Conservation (phyloP, 2,113 vertebrate genomes). For the Glareola pratincola region DNA sequence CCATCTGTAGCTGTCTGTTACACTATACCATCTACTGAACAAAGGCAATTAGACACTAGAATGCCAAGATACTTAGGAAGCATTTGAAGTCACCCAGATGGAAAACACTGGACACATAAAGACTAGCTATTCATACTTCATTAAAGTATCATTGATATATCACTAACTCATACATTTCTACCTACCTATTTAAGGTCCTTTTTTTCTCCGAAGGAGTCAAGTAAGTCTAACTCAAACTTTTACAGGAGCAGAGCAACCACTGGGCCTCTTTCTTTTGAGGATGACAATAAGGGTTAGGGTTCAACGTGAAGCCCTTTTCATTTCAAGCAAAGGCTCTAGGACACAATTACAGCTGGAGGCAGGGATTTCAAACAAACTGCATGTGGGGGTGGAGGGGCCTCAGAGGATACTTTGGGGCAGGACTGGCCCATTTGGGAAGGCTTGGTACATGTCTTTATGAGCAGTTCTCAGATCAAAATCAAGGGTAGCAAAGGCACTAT, state of each 20-base stretch:
- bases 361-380: not conserved
- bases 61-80: not conserved
- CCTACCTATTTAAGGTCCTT: not conserved
- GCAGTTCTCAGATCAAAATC: not conserved
- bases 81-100: not conserved
- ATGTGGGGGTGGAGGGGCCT: not conserved
- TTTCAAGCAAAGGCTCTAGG: not conserved
- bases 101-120: not conserved
- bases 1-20: not conserved
- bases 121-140: not conserved
- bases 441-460: not conserved
- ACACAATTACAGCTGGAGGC: not conserved
- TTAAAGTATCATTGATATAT: not conserved
- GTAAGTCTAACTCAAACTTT: not conserved
- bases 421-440: not conserved
- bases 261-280: not conserved
- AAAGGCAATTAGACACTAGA: not conserved
- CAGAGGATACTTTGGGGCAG: not conserved
- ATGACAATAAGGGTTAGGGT: conserved; percentile 7
- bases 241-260: not conserved
- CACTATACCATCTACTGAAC: not conserved
- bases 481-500: not conserved
- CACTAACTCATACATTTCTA: not conserved
- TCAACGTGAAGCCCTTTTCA: not conserved
- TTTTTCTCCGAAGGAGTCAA: not conserved